Evolutionary conservation across 2,797 vertebrate genomes (phyloP).

Genomic region (Microctenopoma lineatum): DNA sequence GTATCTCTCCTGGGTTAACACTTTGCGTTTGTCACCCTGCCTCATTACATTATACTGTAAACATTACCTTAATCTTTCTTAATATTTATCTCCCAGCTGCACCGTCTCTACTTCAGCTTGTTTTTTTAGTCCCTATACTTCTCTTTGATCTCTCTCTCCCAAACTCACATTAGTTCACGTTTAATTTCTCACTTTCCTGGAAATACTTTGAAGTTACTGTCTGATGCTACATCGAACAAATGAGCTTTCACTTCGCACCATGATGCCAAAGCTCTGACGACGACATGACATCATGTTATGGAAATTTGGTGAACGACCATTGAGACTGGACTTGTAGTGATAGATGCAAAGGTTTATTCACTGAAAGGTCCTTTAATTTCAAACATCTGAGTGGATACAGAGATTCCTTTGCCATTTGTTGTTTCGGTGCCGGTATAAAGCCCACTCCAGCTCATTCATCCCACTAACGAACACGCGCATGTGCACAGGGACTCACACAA

Average conservation of each 20-base stretch:
- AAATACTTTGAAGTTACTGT: no score
- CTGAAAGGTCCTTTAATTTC: constrained; percentile 48
- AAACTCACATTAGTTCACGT: neutral
- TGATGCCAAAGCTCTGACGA: constrained; percentile 18
- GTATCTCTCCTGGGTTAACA: constrained; percentile 27
- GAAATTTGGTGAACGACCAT: constrained; percentile 15
- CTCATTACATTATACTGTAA: neutral
- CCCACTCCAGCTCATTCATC: constrained; percentile 58
- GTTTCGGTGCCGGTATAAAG: constrained; percentile 49
- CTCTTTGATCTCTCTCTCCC: neutral
- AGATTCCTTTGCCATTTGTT: constrained; percentile 39
- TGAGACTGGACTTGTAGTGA: constrained; percentile 22
- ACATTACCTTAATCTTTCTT: constrained; percentile 7
- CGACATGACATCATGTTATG: constrained; percentile 16
- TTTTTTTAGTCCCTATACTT: neutral
- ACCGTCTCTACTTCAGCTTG: neutral
- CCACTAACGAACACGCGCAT: constrained; percentile 45
- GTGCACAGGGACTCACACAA: constrained; percentile 57
- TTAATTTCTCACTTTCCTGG: constrained; percentile 3
- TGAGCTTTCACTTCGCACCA: neutral
- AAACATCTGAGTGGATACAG: constrained; percentile 42
- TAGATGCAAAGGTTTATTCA: constrained; percentile 3
- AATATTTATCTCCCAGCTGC: constrained; percentile 7
- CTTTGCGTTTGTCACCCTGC: constrained; percentile 21
- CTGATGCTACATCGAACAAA: neutral